A percentile compares a stretch with the other conserved stretches of the same genome.
Conservation (phyloP, 1,140 invertebrate genomes). For the Hypothenemus hampei region DNA sequence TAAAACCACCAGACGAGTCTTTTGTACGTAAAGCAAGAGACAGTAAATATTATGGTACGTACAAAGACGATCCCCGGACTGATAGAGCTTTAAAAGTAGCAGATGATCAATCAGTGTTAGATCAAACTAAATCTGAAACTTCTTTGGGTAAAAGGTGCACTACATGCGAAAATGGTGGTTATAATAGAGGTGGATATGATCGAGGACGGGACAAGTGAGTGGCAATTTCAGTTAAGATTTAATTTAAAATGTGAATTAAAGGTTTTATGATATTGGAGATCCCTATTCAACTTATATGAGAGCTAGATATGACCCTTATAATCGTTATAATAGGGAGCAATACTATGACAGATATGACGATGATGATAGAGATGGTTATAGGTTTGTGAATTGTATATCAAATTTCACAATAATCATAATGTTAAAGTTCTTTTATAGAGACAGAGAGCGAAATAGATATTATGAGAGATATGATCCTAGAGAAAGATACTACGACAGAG, state of each 20-base stretch:
- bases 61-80: not conserved
- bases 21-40: slow-evolving; percentile 19
- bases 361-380: slow-evolving; percentile 13
- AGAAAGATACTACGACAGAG: slow-evolving; percentile 21
- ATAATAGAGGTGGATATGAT: not conserved
- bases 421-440: slow-evolving; percentile 4
- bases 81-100: slow-evolving; percentile 20
- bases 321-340: slow-evolving; percentile 17
- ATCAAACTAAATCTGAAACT: not conserved
- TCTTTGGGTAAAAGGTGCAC: slow-evolving; percentile 24
- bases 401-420: not conserved
- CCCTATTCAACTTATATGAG: slow-evolving; percentile 1
- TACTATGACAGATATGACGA: slow-evolving; percentile 19
- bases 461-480: slow-evolving; percentile 33
- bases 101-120: not conserved
- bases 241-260: too few relatives aligned
- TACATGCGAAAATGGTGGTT: slow-evolving; percentile 16
- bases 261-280: slow-evolving; percentile 12
- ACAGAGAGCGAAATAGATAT: slow-evolving; percentile 14
- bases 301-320: slow-evolving; percentile 18
- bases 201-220: too few relatives aligned
- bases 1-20: slow-evolving; percentile 2
- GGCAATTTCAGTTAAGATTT: not conserved
- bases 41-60: slow-evolving; percentile 13
- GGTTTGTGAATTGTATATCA: slow-evolving; percentile 1